phyloP scores from a whole-genome alignment of 2,797 vertebrate genomes.

The Acridotheres tristis region DNA sequence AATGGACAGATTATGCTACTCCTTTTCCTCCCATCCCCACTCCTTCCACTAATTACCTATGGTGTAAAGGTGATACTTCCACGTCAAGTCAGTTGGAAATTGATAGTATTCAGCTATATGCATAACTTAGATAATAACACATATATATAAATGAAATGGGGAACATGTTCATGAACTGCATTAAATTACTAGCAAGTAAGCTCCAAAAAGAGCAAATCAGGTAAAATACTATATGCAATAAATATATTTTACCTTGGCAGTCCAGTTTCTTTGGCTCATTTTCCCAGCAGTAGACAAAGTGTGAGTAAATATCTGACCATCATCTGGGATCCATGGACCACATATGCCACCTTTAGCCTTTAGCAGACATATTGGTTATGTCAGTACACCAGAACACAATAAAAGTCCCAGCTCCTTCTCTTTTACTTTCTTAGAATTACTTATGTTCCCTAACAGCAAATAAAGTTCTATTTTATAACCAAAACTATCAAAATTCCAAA shows the following conservation, averaged over 20 bases:
- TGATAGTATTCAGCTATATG: not conserved
- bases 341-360: slow-evolving; percentile 80
- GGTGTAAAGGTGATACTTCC: not conserved
- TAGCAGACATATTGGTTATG: slow-evolving; percentile 14
- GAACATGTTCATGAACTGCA: not conserved
- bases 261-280: slow-evolving; percentile 88
- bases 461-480: not conserved
- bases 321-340: slow-evolving; percentile 87
- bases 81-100: not conserved
- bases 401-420: not conserved
- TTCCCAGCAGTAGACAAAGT: slow-evolving; percentile 83
- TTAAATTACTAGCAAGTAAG: not conserved
- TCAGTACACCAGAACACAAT: not conserved
- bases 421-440: not conserved
- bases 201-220: not conserved
- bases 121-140: not conserved
- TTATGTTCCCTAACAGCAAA: not conserved
- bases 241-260: slow-evolving; percentile 77
- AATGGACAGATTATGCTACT: not conserved
- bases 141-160: not conserved
- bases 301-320: slow-evolving; percentile 88
- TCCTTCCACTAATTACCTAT: not conserved
- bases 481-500: not conserved
- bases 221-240: not conserved
- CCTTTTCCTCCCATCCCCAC: not conserved